Conservation (phyloP, 1,140 invertebrate genomes). For the Phortica variegata region DNA sequence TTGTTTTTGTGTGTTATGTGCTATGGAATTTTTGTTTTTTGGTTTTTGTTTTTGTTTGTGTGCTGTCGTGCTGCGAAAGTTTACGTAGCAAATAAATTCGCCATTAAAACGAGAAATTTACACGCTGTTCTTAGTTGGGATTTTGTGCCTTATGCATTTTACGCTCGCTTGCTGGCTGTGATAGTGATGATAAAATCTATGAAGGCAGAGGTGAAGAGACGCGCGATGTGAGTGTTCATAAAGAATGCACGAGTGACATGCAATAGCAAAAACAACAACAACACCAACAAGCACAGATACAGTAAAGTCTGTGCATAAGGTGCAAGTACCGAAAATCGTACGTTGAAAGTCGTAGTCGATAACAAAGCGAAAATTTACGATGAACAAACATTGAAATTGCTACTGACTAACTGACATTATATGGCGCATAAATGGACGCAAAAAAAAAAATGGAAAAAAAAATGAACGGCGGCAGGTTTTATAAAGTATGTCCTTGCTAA, state of each 20-base stretch:
- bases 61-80: conserved; percentile 15
- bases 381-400: conserved; percentile 48
- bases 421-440: too few species aligned
- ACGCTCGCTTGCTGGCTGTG: too few species aligned
- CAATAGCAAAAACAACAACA: conserved; percentile 9
- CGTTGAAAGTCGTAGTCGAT: too few species aligned
- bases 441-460: too few species aligned
- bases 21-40: neutral
- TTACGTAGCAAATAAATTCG: conserved; percentile 47
- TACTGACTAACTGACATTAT: conserved; percentile 28
- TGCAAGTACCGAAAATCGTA: conserved; percentile 13
- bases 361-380: conserved; percentile 47
- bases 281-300: neutral
- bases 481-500: too few species aligned
- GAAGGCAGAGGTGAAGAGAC: too few species aligned
- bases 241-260: conserved; percentile 49
- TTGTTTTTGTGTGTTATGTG: too few species aligned
- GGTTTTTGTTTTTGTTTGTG: neutral
- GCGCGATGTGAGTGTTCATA: conserved; percentile 27
- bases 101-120: conserved; percentile 35
- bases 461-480: too few species aligned
- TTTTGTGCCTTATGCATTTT: too few species aligned
- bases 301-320: conserved; percentile 8
- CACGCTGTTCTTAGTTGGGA: conserved; percentile 18
- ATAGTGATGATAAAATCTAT: too few species aligned